Evolutionary conservation across 2,113 vertebrate genomes (phyloP).

Genomic region (Ibidorhyncha struthersii): DNA sequence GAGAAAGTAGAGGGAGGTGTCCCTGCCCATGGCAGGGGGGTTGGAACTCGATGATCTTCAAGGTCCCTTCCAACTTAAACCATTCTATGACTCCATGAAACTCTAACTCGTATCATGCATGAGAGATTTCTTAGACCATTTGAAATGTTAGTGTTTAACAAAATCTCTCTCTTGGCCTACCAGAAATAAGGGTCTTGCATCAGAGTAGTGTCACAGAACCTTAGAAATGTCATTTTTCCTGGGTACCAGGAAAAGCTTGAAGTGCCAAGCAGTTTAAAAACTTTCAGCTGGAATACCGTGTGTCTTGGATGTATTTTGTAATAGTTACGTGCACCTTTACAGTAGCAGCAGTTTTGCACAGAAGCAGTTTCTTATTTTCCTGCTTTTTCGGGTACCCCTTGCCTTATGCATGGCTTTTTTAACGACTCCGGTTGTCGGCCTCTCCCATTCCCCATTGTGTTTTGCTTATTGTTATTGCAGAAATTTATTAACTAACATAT

Average conservation of each 20-base stretch:
- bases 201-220: not conserved
- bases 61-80: too few species aligned
- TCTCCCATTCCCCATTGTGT: not conserved
- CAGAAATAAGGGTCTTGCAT: not conserved
- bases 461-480: not conserved
- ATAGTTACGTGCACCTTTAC: fast-evolving
- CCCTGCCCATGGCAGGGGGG: too few species aligned
- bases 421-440: not conserved
- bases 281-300: not conserved
- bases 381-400: not conserved
- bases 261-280: not conserved
- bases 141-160: not conserved
- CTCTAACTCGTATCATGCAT: not conserved
- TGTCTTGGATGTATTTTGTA: not conserved
- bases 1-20: not conserved
- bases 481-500: not conserved
- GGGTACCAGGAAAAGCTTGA: not conserved
- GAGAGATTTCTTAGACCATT: not conserved
- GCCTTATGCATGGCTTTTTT: not conserved
- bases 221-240: not conserved
- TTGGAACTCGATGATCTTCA: too few species aligned
- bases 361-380: not conserved
- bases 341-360: not conserved
- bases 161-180: not conserved
- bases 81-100: not conserved